Evolutionary conservation across 2,113 vertebrate species (phyloP).

Genomic region (Spermophilus dauricus): DNA sequence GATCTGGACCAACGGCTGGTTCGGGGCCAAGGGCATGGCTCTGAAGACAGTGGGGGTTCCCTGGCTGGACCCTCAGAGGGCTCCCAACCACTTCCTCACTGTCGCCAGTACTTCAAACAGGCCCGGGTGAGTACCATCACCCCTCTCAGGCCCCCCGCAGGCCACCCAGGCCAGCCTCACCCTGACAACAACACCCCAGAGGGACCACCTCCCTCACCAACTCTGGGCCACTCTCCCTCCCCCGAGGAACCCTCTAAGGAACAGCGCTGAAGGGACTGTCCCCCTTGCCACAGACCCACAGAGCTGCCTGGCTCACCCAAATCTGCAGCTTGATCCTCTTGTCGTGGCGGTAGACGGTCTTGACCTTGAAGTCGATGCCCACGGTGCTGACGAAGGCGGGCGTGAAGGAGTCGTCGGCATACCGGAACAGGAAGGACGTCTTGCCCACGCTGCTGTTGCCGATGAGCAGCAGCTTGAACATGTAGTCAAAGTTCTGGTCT

Average conservation of each 20-base stretch:
- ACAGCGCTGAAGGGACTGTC: not conserved
- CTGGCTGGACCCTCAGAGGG: not conserved
- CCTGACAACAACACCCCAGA: not conserved
- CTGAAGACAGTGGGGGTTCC: not conserved
- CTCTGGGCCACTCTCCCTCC: not conserved
- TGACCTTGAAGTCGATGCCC: constrained; percentile 97
- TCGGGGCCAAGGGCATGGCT: not conserved
- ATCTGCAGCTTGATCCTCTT: constrained; percentile 97
- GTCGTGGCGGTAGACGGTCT: constrained; percentile 95
- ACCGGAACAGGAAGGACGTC: constrained; percentile 96
- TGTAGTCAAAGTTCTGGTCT: constrained; percentile 97
- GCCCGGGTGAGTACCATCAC: too few relatives aligned
- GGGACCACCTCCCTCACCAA: rapidly evolving
- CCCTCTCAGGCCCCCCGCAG: not conserved
- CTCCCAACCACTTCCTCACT: not conserved
- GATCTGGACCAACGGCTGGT: not conserved
- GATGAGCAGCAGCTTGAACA: constrained; percentile 96
- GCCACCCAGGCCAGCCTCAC: not conserved
- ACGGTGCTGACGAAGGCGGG: constrained; percentile 96
- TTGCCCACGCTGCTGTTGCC: constrained; percentile 97
- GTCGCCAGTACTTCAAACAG: not conserved
- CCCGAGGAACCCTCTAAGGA: rapidly evolving
- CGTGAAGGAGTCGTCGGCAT: constrained; percentile 95
- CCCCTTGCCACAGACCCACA: rapidly evolving
- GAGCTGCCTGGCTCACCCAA: constrained; percentile 88